phyloP scores from a whole-genome alignment of 2,113 vertebrate species.

The Percina caprodes region DNA sequence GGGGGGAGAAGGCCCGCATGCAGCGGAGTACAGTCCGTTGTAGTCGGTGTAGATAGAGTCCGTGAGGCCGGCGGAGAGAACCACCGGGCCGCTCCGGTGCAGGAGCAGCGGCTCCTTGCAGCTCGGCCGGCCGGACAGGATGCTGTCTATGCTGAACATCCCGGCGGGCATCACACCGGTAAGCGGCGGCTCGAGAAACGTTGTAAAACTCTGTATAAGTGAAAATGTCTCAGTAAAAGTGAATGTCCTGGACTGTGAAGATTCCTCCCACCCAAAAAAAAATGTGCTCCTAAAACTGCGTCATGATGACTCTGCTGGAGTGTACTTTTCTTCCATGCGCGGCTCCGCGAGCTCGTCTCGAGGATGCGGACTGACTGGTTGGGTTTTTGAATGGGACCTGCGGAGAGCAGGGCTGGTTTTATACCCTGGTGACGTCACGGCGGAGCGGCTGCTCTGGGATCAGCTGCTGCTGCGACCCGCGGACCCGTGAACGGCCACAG shows the following conservation, averaged over 20 bases:
- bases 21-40: constrained; percentile 89
- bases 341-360: constrained; percentile 14
- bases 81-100: constrained; percentile 88
- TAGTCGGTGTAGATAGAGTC: constrained; percentile 94
- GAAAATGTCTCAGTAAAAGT: background rate
- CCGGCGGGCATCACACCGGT: constrained; percentile 90
- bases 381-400: constrained; percentile 72
- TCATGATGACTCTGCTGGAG: constrained; percentile 55
- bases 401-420: constrained; percentile 87
- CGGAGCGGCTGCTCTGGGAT: constrained; percentile 78
- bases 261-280: background rate
- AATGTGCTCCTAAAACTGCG: constrained; percentile 52
- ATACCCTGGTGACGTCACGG: constrained; percentile 95
- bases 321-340: constrained; percentile 1
- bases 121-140: constrained; percentile 94
- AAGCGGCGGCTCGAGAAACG: background rate
- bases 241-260: constrained; percentile 7
- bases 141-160: constrained; percentile 99
- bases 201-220: background rate
- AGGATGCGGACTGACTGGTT: constrained; percentile 21
- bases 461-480: constrained; percentile 43
- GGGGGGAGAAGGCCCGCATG: constrained; percentile 86
- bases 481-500: constrained; percentile 74
- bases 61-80: constrained; percentile 88
- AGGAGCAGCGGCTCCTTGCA: constrained; percentile 93